Evolutionary conservation across 2,113 vertebrate genomes (phyloP).

Genomic region (Myotis lucifugus): DNA sequence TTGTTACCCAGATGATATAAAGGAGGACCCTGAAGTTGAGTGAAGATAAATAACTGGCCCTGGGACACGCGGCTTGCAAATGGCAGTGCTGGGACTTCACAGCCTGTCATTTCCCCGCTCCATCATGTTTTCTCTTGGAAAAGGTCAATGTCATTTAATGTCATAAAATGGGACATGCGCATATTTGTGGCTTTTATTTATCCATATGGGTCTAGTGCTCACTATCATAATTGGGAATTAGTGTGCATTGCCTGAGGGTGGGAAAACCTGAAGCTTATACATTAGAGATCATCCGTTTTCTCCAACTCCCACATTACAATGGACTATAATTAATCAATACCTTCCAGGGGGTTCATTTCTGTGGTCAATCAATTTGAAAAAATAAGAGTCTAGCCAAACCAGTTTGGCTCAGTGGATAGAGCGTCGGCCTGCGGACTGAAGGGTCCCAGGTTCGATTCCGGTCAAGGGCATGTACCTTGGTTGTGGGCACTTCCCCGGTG

Average conservation of each 20-base stretch:
- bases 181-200: background rate
- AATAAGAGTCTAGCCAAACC: background rate
- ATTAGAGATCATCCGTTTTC: background rate
- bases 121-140: background rate
- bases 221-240: background rate
- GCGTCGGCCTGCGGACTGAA: too few species aligned
- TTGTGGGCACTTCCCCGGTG: too few species aligned
- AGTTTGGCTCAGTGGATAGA: too few species aligned
- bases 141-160: background rate
- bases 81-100: background rate
- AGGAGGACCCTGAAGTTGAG: background rate
- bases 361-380: background rate
- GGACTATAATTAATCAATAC: background rate
- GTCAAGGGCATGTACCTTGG: too few species aligned
- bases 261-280: background rate
- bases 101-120: background rate
- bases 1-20: background rate
- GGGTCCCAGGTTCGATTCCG: too few species aligned
- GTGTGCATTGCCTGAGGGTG: background rate
- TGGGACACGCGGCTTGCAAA: background rate
- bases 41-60: background rate
- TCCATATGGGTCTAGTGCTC: background rate
- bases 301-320: background rate
- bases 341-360: background rate
- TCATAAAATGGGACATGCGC: background rate